phyloP scores from a whole-genome alignment of 2,797 vertebrate species.

The Fistularia tabacaria region DNA sequence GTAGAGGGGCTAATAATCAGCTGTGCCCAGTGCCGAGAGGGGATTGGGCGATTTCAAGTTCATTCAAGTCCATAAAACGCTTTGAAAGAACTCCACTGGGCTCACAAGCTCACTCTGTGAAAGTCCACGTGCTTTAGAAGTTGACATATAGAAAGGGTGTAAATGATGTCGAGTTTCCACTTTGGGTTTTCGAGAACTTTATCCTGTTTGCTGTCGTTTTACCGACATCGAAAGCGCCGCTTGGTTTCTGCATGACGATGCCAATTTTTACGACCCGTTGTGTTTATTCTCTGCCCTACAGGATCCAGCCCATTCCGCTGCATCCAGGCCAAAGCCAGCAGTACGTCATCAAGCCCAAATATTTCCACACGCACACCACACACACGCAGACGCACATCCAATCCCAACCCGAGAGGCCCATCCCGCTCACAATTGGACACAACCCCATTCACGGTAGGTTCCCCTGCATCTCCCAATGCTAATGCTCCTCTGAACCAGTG shows the following conservation, averaged over 20 bases:
- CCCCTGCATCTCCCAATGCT: neutral
- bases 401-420: constrained; percentile 78
- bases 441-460: constrained; percentile 81
- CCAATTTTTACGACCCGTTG: neutral
- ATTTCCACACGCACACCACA: constrained; percentile 79
- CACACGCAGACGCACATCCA: constrained; percentile 75
- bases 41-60: no score
- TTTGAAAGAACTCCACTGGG: no score
- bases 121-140: no score
- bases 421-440: constrained; percentile 81
- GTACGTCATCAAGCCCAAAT: constrained; percentile 89
- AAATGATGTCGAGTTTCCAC: no score
- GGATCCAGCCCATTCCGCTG: constrained; percentile 81
- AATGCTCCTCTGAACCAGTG: neutral
- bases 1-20: no score
- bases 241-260: no score
- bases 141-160: no score
- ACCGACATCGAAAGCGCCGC: neutral
- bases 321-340: constrained; percentile 86
- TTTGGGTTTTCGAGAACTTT: no score
- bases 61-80: no score
- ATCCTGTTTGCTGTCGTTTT: no score
- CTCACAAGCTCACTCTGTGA: no score
- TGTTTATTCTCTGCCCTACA: constrained; percentile 45
- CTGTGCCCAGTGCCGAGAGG: no score